These are phyloP conservation scores for Dissostichus mawsoni DNA, from an alignment of 2,113 vertebrate genomes.

Conservation along the genomic window DNA sequence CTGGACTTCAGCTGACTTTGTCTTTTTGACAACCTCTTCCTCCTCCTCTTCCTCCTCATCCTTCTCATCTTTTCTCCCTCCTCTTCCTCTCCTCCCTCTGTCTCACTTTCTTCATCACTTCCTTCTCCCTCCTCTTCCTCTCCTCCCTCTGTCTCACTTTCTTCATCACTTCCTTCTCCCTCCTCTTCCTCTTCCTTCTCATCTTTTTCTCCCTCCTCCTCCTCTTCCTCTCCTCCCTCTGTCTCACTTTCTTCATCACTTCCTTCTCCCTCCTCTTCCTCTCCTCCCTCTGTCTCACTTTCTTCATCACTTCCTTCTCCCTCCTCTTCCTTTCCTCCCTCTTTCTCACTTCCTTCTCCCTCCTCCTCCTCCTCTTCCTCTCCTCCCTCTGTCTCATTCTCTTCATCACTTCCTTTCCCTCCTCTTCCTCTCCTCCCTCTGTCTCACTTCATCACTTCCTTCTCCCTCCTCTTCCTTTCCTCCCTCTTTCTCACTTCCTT, in stretches of 20 bases:
- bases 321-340: not conserved
- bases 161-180: too few relatives aligned
- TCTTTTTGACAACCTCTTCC: conserved; percentile 36
- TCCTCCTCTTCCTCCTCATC: conserved; percentile 11
- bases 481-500: not conserved
- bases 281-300: not conserved
- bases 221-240: conserved; percentile 6
- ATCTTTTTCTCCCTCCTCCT: not conserved
- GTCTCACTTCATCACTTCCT: rapidly evolving
- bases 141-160: too few relatives aligned
- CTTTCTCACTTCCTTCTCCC: not conserved
- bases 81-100: not conserved
- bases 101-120: conserved; percentile 4
- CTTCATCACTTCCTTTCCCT: not conserved
- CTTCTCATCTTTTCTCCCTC: not conserved
- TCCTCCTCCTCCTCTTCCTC: too few relatives aligned
- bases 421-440: not conserved
- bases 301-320: too few relatives aligned
- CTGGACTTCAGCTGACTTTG: conserved; percentile 7
- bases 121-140: not conserved
- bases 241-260: conserved; percentile 13
- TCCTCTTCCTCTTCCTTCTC: not conserved
- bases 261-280: not conserved
- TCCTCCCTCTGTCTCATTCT: conserved; percentile 4
- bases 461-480: not conserved